Base-by-base conservation (phyloP, 2,113 vertebrate species). In the Gobio gobio region DNA sequence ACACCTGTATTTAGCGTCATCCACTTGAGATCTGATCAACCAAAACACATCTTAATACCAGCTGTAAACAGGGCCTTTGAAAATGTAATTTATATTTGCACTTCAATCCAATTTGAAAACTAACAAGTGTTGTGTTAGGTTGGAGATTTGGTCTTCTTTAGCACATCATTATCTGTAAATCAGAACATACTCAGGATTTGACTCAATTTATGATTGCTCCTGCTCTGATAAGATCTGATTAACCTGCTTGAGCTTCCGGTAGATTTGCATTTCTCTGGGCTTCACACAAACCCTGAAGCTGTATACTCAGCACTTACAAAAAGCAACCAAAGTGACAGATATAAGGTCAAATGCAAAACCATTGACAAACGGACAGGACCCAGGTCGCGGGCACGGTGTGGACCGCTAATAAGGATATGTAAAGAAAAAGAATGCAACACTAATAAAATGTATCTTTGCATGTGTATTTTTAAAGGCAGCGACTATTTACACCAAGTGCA, bases 101-200 rank as follows among this genome's bases (percentile, higher is more conserved):
- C 2, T 64, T 73, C 22, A 72, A 59, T n/a, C 56, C 4, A 24
- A 61, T 61, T 45, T 7, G 8, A 10, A 22, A 45, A 1, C 22
- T 58, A 7, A n/a, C 26, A n/a, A 78, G 20, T 59, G 22, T 9
- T 12, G 22, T 26, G 24, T 26, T 10, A 10, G 10, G 70, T 16
- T 26, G 36, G 76, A 61, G 33, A 78, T 61, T 61, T 61, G 76
- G 12, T n/a, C 20, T 59, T 59, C 20, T 40, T 33, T 43, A 61
- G 22, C 43, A 36, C 76, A 5, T 61, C 12, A 78, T 78, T 78
- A 61, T 43, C 51, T n/a, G 16, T n/a, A 33, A 33, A 61, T 78
- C 76, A 59, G 36, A 40, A 43, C 12, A n/a, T 8, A 43, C 36
- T 40, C 33, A 61, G 56, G 76, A 78, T 78, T 78, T 78, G 76